phyloP scores from a whole-genome alignment of 1,140 invertebrate species.

The Andricus grossulariae region DNA sequence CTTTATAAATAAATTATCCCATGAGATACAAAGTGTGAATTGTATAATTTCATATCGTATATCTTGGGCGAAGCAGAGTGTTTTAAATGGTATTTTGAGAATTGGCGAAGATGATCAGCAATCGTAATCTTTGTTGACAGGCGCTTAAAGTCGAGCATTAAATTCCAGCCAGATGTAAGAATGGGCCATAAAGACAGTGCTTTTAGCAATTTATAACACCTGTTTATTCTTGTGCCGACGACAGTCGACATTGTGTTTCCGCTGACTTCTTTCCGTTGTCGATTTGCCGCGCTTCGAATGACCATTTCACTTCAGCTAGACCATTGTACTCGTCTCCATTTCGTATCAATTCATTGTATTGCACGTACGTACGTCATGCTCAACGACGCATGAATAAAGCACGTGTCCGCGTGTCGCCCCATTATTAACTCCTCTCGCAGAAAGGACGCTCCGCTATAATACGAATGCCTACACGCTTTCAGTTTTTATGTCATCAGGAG shows the following conservation, averaged over 20 bases:
- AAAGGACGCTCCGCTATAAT: conserved; percentile 17
- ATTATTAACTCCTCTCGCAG: conserved; percentile 27
- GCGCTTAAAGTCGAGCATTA: neutral
- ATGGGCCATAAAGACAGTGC: neutral
- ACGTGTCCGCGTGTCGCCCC: conserved; percentile 28
- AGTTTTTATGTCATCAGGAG: conserved; percentile 16
- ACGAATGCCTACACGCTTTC: conserved; percentile 13
- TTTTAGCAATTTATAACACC: conserved; percentile 29
- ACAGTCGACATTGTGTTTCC: conserved; percentile 12
- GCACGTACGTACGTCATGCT: conserved; percentile 29
- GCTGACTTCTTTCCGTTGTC: conserved; percentile 14
- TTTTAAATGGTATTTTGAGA: no score
- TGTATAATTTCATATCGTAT: no score
- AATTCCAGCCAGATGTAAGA: neutral
- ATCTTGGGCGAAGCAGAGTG: no score
- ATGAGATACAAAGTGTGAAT: no score
- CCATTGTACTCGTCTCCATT: conserved; percentile 2
- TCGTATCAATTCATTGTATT: conserved; percentile 7
- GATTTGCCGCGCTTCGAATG: conserved; percentile 4
- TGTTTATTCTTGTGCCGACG: conserved; percentile 3
- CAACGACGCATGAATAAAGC: conserved; percentile 29
- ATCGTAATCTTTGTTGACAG: no score
- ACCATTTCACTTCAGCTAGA: conserved; percentile 3
- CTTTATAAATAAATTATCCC: no score
- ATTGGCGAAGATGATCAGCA: no score